Conservation (phyloP, 2,888 invertebrate genomes). For the Itoplectis maculator region DNA sequence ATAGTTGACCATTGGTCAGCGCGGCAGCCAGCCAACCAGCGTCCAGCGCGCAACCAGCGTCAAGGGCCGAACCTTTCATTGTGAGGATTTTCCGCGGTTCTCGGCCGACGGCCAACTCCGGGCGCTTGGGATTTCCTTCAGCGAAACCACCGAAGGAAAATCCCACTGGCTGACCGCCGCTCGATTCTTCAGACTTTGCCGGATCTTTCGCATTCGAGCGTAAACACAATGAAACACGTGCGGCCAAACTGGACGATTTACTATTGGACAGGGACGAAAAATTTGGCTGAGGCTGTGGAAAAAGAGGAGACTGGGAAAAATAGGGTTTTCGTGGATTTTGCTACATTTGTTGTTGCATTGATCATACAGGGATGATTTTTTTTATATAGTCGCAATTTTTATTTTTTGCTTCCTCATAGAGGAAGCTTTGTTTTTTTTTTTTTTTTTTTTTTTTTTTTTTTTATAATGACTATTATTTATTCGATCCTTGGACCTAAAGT, state of each 20-base stretch:
- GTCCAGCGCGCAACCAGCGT: constrained; percentile 4
- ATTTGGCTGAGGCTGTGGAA: not conserved
- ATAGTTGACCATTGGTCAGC: constrained; percentile 48
- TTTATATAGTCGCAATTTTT: too few species aligned
- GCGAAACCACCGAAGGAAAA: constrained; percentile 32
- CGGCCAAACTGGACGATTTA: constrained; percentile 1
- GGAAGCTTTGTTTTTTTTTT: too few species aligned
- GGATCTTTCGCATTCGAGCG: constrained; percentile 38
- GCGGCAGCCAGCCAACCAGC: not conserved
- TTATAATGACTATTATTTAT: too few species aligned
- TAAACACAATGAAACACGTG: not conserved
- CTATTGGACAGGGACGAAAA: constrained; percentile 22
- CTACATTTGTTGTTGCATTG: not conserved
- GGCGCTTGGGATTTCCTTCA: constrained; percentile 28
- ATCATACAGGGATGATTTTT: not conserved
- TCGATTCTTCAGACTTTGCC: constrained; percentile 28
- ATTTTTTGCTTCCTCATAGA: too few species aligned
- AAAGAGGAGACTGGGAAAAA: too few species aligned
- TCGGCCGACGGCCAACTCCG: constrained; percentile 54
- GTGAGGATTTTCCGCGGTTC: constrained; percentile 58
- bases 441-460: too few species aligned
- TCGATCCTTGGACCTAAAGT: too few species aligned
- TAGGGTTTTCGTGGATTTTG: not conserved
- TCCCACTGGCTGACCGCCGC: constrained; percentile 23
- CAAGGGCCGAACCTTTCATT: constrained; percentile 47